phyloP scores from a whole-genome alignment of 2,113 vertebrate genomes.

The Eira barbara region DNA sequence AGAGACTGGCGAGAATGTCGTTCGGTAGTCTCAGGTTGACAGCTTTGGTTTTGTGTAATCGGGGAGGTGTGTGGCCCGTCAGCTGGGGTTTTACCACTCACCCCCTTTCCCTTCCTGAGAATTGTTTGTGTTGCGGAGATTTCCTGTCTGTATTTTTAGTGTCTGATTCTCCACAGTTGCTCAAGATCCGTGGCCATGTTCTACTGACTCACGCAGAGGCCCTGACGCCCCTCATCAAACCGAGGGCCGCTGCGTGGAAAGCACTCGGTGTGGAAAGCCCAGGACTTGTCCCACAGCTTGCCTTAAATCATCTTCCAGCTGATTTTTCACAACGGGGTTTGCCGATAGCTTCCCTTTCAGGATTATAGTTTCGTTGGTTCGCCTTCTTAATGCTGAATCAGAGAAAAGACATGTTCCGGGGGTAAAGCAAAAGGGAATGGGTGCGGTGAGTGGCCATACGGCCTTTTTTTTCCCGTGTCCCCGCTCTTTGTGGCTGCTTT shows the following conservation, averaged over 20 bases:
- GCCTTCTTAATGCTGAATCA: not conserved
- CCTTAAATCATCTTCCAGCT: not conserved
- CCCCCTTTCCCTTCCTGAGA: not conserved
- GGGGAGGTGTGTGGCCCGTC: not conserved
- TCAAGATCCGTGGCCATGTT: not conserved
- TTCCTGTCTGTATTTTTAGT: conserved; percentile 27
- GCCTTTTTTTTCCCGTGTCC: not conserved
- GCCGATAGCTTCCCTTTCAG: conserved; percentile 7
- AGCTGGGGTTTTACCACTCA: not conserved
- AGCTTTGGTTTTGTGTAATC: not conserved
- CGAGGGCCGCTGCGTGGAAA: not conserved
- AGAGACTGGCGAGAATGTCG: not conserved
- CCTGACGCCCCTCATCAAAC: not conserved
- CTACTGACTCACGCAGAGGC: not conserved
- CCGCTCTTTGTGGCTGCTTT: not conserved
- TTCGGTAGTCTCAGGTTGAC: not conserved
- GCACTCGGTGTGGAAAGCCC: conserved; percentile 19
- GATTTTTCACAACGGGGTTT: not conserved
- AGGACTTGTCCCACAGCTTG: not conserved
- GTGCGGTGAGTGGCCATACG: not conserved
- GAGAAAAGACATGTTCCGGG: not conserved
- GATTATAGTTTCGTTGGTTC: not conserved
- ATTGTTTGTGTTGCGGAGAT: not conserved
- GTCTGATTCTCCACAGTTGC: conserved; percentile 19
- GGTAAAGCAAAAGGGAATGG: not conserved